phyloP scores from a whole-genome alignment of 2,113 vertebrate genomes.

The Verasper variegatus region DNA sequence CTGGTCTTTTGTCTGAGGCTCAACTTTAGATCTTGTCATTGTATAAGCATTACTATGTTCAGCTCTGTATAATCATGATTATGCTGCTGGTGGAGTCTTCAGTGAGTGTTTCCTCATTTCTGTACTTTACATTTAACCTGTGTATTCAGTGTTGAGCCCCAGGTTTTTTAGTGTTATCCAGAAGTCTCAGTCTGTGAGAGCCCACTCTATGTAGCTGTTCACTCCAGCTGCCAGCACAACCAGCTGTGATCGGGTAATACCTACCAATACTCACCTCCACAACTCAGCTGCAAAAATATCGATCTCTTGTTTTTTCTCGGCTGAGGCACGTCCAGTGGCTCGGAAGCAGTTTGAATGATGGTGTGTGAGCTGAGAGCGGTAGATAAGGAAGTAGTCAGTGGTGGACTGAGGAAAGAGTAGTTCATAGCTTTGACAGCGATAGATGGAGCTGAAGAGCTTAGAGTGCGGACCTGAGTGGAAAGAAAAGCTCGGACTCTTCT shows the following conservation, averaged over 20 bases:
- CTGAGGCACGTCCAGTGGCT: constrained; percentile 28
- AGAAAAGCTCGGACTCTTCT: constrained; percentile 13
- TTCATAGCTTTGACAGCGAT: constrained; percentile 55
- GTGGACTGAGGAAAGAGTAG: constrained; percentile 41
- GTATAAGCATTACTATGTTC: too few relatives aligned
- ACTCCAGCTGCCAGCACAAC: constrained; percentile 39
- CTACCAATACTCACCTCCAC: constrained; percentile 45
- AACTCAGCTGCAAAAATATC: constrained; percentile 48
- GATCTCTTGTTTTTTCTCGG: constrained; percentile 34
- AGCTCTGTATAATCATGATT: not conserved
- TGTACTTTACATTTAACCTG: not conserved
- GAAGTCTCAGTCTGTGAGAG: too few relatives aligned
- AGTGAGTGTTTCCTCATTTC: not conserved
- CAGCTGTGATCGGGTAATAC: constrained; percentile 16
- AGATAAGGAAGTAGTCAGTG: constrained; percentile 55
- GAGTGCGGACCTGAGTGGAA: constrained; percentile 12
- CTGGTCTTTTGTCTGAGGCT: too few relatives aligned
- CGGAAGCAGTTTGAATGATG: constrained; percentile 54
- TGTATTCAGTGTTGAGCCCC: constrained; percentile 1
- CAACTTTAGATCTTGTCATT: too few relatives aligned
- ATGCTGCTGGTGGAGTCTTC: not conserved
- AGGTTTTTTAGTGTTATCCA: constrained; percentile 27
- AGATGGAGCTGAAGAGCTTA: constrained; percentile 53
- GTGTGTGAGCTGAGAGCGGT: constrained; percentile 55
- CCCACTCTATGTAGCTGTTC: not conserved